phyloP scores from a whole-genome alignment of 2,888 invertebrate genomes.

The Apodemia zela region DNA sequence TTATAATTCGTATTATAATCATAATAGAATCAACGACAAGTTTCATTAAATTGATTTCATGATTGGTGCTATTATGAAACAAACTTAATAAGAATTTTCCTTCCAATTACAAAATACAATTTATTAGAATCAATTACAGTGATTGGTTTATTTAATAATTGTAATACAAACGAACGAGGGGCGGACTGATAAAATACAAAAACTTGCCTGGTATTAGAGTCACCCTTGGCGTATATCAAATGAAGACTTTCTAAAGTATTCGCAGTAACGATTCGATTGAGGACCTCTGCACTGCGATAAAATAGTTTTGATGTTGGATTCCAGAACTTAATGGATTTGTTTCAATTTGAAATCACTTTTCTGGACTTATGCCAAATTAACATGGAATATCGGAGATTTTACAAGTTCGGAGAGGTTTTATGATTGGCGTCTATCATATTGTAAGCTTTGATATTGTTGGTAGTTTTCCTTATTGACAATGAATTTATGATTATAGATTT shows the following conservation, averaged over 20 bases:
- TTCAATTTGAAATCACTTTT: slow-evolving; percentile 32
- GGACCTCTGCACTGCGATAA: slow-evolving; percentile 44
- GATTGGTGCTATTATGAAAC: background rate
- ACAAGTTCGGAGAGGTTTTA: slow-evolving; percentile 13
- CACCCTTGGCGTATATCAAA: slow-evolving; percentile 58
- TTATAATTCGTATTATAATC: background rate
- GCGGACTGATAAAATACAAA: slow-evolving; percentile 41
- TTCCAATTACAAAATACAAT: slow-evolving; percentile 8
- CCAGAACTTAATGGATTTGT: slow-evolving; percentile 34
- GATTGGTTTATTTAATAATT: slow-evolving; percentile 52
- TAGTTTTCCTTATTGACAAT: background rate
- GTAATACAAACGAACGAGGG: slow-evolving; percentile 52
- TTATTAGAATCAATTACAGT: slow-evolving; percentile 21
- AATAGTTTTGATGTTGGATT: slow-evolving; percentile 34
- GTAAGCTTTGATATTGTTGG: background rate
- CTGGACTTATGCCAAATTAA: slow-evolving; percentile 33
- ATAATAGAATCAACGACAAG: background rate
- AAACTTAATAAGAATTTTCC: background rate
- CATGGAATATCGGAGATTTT: slow-evolving; percentile 24
- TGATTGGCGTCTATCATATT: slow-evolving; percentile 10
- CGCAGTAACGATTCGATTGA: slow-evolving; percentile 66
- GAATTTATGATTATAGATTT: background rate
- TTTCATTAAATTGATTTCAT: background rate
- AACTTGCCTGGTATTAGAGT: slow-evolving; percentile 42
- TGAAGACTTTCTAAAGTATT: slow-evolving; percentile 76